Base-by-base conservation (phyloP, 1,140 invertebrate genomes). In the Micrasema minimum region DNA sequence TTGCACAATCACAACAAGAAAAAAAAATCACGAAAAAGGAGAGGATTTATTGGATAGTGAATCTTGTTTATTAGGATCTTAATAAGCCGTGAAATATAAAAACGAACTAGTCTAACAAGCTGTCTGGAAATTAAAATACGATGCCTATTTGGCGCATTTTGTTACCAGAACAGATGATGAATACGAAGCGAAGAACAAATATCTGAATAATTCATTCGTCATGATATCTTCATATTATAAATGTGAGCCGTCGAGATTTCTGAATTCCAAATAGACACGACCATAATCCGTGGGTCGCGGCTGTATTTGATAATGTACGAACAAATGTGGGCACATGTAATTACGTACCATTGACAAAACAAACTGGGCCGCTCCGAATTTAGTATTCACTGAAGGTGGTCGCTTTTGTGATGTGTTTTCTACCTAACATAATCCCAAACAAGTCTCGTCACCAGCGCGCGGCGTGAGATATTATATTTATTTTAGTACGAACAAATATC, bases 181-280 rank as follows among this genome's bases (percentile, higher is more conserved):
- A 46, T 46, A 46, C 12, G 43, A 64, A 46, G 26, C 10, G 26
- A 64, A 45, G 26, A 64, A 64, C 22, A 31, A 64, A 64, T 35
- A 45, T 26, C 5, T 46, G 43, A 64, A 48, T 64, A 23, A 64
- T 64, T 46, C 22, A 64, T 64, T 18, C 4, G 23, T 31, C 31
- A 31, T 64, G 59, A 64, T 48, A 31, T 64, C 59, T 64, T 64
- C 26, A 48, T 64, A 48, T 22, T 59, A 59, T 62, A 45, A 59
- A 59, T 38, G 31, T 18, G 35, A 38, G 12, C 31, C 55, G 31
- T 59, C 31, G 35, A 59, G 11, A 41, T 59, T 59, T 55, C 37
- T 38, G 35, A 59, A 59, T 59, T 14, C 16, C 35, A 59, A 41
- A 59, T 23, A 20, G 48, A 22, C 23, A 14, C 5, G 18, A 12